Conservation (phyloP, 2,113 vertebrate genomes). For the Epinephelus lanceolatus region DNA sequence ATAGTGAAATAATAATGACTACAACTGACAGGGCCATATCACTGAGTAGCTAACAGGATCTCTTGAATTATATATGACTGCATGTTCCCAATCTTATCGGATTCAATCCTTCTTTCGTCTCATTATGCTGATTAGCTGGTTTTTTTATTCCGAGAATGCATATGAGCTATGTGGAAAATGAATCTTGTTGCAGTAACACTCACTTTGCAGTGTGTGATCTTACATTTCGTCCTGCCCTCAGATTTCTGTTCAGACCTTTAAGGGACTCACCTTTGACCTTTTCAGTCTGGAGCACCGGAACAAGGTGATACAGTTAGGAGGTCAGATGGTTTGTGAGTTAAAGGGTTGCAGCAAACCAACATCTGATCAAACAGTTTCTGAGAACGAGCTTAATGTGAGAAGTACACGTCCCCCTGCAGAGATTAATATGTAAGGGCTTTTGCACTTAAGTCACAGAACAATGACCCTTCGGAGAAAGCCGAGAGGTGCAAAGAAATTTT, state of each 20-base stretch:
- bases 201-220: background rate
- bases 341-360: background rate
- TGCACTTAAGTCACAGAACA: slow-evolving; percentile 11
- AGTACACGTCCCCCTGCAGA: slow-evolving; percentile 17
- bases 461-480: background rate
- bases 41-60: slow-evolving; percentile 8
- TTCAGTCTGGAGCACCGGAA: slow-evolving; percentile 32
- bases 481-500: background rate
- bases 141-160: background rate
- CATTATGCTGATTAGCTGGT: slow-evolving; percentile 16
- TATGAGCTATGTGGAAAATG: slow-evolving; percentile 3
- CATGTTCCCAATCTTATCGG: slow-evolving; percentile 31
- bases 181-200: background rate
- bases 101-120: slow-evolving; percentile 14
- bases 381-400: background rate
- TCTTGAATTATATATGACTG: slow-evolving; percentile 51
- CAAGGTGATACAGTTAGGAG: slow-evolving; percentile 4
- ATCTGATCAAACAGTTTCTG: slow-evolving; percentile 19
- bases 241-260: slow-evolving; percentile 53
- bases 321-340: slow-evolving; percentile 30
- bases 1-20: slow-evolving; percentile 42
- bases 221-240: background rate
- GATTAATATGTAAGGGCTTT: background rate
- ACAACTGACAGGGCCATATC: slow-evolving; percentile 23
- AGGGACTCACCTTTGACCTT: slow-evolving; percentile 78